Conservation (phyloP, 2,888 invertebrate genomes). For the Beris chalybata region DNA sequence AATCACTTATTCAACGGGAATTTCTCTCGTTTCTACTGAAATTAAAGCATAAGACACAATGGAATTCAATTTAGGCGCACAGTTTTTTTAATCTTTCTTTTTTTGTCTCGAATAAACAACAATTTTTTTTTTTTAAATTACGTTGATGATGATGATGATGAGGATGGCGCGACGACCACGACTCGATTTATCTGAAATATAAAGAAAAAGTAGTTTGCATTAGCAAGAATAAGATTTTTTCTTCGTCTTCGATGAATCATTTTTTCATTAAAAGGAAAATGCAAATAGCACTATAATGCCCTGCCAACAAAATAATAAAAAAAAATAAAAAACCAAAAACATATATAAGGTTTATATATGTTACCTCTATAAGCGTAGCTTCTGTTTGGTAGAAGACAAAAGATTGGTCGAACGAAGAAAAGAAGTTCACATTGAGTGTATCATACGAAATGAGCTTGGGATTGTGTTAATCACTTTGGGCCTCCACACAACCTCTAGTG, state of each 20-base stretch:
- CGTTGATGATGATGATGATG: constrained; percentile 9
- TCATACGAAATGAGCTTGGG: not conserved
- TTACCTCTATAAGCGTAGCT: no score
- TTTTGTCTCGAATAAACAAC: constrained; percentile 4
- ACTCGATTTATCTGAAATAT: constrained; percentile 23
- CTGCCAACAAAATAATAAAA: no score
- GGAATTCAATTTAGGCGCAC: no score
- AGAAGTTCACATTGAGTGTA: no score
- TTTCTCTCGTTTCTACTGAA: no score
- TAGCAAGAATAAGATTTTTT: constrained; percentile 12
- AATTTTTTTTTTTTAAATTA: constrained; percentile 2
- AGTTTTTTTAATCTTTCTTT: not conserved
- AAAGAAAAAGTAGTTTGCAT: constrained; percentile 15
- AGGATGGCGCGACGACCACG: not conserved
- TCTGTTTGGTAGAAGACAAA: no score
- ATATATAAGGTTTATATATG: no score
- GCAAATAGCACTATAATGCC: not conserved
- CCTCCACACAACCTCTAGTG: constrained; percentile 11
- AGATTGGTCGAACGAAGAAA: no score
- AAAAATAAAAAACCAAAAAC: no score
- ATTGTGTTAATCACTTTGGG: constrained; percentile 22
- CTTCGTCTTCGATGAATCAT: constrained; percentile 17
- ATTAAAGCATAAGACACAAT: no score
- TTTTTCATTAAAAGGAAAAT: constrained; percentile 8
- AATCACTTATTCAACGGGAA: no score